Base-by-base conservation (phyloP, 2,113 vertebrate species). In the Prietella phreatophila region DNA sequence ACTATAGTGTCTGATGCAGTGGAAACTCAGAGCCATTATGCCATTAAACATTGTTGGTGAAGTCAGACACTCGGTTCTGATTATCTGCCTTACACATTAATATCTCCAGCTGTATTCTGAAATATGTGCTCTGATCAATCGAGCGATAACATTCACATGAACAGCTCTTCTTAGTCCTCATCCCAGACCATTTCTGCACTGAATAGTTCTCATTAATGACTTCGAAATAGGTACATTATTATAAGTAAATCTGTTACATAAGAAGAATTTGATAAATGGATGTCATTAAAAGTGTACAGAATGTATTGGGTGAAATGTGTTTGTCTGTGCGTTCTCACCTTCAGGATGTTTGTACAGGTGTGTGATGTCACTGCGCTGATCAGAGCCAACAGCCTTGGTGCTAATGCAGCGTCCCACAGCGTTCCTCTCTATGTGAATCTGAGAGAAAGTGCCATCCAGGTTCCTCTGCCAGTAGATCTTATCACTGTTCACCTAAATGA, bases 391-490 rank as follows among this genome's bases (percentile, higher is more conserved):
- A 2, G 96, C 96, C 90, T 98, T 97, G 56, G 97, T 98, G 92
- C 97, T 94, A 80, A 98, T 97, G 58, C 89, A 92, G 9, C 94
- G 94, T 17, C 97, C 97, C 0, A 97, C 96, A 6, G 82, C 90
- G 1, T 96, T 96, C 82, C 96, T 96, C 89, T 97, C 97, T 82
- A 94, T 95, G 4, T 93, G 93, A 76, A 98, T 95, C 6, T 95
- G 92, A 67, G 89, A 88, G 91, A 97, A 97, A 60, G 93, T 96
- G 8, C 96, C 96, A 0, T 96, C 94, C 0, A 50, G 1, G 8
- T 95, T 95, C 19, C 93, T 94, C 92, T 97, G 96, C 96, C 96
- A 97, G 91, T 96, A 98, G 0, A 97, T 95, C 88, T 97, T 97
- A 91, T 98, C 97, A 50, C 97, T 97, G 91, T 98, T 98, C 27